Conservation (phyloP, 2,797 vertebrate genomes). For the Prionace glauca region DNA sequence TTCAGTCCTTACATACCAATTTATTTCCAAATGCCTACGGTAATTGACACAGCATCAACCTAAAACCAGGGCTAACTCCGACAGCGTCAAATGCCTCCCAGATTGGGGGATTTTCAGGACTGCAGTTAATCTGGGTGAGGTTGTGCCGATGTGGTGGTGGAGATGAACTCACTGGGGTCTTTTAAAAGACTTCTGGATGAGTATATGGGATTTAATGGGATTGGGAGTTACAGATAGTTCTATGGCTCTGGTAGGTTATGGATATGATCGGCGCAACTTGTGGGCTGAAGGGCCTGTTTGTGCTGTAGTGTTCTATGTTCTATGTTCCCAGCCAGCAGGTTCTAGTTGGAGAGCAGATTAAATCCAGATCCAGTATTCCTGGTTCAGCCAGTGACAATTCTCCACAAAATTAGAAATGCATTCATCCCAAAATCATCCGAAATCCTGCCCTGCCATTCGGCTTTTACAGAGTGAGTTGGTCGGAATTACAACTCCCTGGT, state of each 20-base stretch:
- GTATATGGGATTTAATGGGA: no score
- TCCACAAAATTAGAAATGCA: not conserved
- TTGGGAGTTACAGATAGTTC: no score
- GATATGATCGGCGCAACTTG: no score
- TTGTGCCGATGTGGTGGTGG: not conserved
- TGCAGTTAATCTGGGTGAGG: not conserved
- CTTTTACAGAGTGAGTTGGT: not conserved
- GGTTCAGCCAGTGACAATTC: not conserved
- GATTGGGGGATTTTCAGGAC: not conserved
- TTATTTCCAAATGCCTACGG: not conserved
- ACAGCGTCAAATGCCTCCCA: not conserved
- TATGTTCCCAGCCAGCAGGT: not conserved
- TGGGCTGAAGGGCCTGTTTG: no score
- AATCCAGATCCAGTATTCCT: not conserved
- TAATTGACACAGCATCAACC: not conserved
- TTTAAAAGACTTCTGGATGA: no score
- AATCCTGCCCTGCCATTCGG: not conserved
- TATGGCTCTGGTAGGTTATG: no score
- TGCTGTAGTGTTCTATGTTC: no score
- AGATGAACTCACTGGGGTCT: no score
- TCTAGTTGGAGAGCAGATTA: not conserved
- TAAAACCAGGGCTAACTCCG: not conserved
- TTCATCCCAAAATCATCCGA: not conserved
- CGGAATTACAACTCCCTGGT: not conserved
- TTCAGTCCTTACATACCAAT: not conserved